A percentile compares a stretch with the other conserved stretches of the same genome.
phyloP scores from a whole-genome alignment of 1,140 invertebrate genomes.

The Nomia melanderi region DNA sequence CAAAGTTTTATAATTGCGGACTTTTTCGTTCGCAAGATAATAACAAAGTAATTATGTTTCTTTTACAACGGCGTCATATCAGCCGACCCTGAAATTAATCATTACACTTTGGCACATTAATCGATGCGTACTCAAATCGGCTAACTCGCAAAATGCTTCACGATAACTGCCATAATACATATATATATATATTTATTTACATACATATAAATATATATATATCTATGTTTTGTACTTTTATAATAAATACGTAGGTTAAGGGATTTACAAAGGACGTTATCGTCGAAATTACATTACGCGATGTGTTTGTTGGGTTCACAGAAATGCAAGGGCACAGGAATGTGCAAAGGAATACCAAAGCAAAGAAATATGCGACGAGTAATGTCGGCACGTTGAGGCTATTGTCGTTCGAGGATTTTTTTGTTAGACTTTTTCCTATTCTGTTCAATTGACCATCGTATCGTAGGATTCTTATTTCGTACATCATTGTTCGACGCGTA shows the following conservation, averaged over 20 bases:
- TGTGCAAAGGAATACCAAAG: conserved; percentile 80
- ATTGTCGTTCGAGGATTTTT: conserved; percentile 54
- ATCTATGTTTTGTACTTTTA: conserved; percentile 79
- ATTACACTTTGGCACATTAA: conserved; percentile 58
- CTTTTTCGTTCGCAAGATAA: neutral
- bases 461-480: conserved; percentile 33
- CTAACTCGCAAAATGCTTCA: conserved; percentile 61
- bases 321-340: conserved; percentile 76
- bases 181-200: too few species aligned
- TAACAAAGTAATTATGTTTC: neutral
- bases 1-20: neutral
- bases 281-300: conserved; percentile 48
- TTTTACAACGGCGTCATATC: conserved; percentile 4
- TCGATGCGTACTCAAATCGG: conserved; percentile 43
- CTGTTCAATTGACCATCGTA: conserved; percentile 54
- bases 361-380: conserved; percentile 76
- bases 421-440: conserved; percentile 43
- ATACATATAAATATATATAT: too few species aligned
- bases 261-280: conserved; percentile 10
- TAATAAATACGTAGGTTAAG: conserved; percentile 69
- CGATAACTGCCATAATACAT: conserved; percentile 61
- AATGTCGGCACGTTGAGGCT: conserved; percentile 77
- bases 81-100: conserved; percentile 47
- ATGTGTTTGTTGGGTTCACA: conserved; percentile 75
- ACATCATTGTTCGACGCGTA: conserved; percentile 28